Evolutionary conservation across 2,113 vertebrate species (phyloP), one percentile per base, ranked within the genome.

Genomic region (Danionella cerebrum): DNA sequence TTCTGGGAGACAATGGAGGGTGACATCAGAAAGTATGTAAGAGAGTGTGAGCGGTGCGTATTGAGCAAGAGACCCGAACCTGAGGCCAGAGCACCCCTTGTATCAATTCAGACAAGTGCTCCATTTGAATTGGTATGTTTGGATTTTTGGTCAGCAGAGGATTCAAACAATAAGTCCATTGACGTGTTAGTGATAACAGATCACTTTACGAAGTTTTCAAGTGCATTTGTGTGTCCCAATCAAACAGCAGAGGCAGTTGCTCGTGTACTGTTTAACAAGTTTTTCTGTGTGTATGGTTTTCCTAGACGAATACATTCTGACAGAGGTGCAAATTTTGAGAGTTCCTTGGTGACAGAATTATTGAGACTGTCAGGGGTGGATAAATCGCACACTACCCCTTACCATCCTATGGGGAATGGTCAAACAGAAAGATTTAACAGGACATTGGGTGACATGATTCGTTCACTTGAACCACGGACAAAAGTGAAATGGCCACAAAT

Each of bases 71-170:
- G 18, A 14, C 21, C 54, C 12, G 65, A 63, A 18, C 62, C 63
- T 2, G 44, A 60, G 13, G 53, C 36, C 2, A 27, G 69, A n/a
- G 59, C 65, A 7, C 71, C 66, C 5, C 59, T 76, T 3, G 38
- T 70, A 4, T 66, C 58, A 1, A 53, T 74, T 4, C 19, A 19
- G 1, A 74, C 50, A 29, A 59, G 14, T 12, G 24, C 47, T 2
- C 67, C 65, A 0, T 35, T 71, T n/a, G 67, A 77, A 54, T 21
- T 57, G 24, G 67, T 77, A 2, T 71, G 47, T 16, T 16, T 67
- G 18, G 54, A 75, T 5, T 72, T 71, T 7, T 62, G 69, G 64
- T 39, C 50, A 12, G 55, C 22, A 2, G 55, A 68, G 18, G 14
- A 59, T 18, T 2, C 16, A 0, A 55, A 54, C 7, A 39, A 63